Evolutionary conservation across 2,113 vertebrate genomes (phyloP).

Genomic region (Steatornis caripensis): DNA sequence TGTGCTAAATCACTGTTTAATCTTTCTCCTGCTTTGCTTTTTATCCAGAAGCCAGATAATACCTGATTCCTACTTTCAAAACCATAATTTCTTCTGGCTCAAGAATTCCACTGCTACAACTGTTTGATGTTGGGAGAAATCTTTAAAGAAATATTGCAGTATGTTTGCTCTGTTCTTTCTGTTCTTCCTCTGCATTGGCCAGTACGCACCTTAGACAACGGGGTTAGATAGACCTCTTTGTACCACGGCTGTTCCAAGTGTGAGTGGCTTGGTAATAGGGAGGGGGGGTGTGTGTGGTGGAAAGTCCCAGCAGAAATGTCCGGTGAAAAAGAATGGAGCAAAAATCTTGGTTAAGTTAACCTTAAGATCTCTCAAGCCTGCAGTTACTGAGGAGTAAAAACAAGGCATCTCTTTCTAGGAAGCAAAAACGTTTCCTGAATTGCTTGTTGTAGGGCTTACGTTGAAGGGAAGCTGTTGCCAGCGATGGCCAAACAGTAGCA

Average conservation of each 20-base stretch:
- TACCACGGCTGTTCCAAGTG: not conserved
- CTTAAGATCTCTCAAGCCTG: not conserved
- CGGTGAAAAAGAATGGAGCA: not conserved
- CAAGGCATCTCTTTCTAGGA: not conserved
- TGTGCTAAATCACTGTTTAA: not conserved
- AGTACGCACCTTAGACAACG: accelerated
- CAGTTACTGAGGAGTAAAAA: not conserved
- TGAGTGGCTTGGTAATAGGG: not conserved
- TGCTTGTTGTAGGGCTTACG: not conserved
- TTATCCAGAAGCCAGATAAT: not conserved
- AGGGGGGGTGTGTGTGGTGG: no score
- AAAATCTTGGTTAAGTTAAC: not conserved
- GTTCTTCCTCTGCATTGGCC: not conserved
- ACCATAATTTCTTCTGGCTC: not conserved
- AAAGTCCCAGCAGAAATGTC: not conserved
- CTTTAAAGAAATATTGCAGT: not conserved
- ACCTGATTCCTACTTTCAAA: not conserved
- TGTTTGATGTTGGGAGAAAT: not conserved
- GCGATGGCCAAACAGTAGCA: not conserved
- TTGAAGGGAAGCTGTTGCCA: not conserved
- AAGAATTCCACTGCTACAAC: not conserved
- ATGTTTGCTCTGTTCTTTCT: not conserved
- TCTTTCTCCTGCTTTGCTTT: not conserved
- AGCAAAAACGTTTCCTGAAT: not conserved
- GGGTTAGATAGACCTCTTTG: not conserved